Percentiles rank a stretch among this genome's conserved stretches.
phyloP scores from a whole-genome alignment of 2,113 vertebrate species.

The Colossoma macropomum region DNA sequence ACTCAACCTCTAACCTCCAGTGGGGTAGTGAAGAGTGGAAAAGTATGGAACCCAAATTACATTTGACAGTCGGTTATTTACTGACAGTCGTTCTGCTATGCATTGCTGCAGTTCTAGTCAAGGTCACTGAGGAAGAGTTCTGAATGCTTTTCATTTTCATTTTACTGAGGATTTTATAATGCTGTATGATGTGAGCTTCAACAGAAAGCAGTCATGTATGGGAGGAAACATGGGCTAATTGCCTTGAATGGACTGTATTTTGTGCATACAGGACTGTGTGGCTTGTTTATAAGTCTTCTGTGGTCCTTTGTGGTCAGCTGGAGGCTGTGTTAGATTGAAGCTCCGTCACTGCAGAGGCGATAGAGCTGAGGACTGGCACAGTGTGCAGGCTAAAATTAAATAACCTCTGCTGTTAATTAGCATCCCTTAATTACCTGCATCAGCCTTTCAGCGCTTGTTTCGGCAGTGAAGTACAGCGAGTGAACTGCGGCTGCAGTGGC shows the following conservation, averaged over 20 bases:
- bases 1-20: background rate
- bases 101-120: background rate
- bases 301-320: background rate
- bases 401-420: conserved; percentile 48
- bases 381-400: conserved; percentile 33
- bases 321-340: background rate
- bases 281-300: background rate
- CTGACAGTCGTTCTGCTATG: background rate
- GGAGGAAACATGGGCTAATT: background rate
- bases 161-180: background rate
- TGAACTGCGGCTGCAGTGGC: background rate
- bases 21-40: background rate
- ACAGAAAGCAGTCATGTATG: background rate
- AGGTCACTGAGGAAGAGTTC: background rate
- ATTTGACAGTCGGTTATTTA: background rate
- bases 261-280: background rate
- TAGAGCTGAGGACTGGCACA: background rate
- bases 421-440: conserved; percentile 36
- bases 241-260: background rate
- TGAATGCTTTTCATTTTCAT: background rate
- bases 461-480: background rate
- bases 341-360: conserved; percentile 10
- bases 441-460: conserved; percentile 12
- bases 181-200: background rate
- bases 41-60: background rate